These are phyloP conservation scores for Scarus forsteni DNA, from an alignment of 2,797 vertebrate genomes.

Conservation along the genomic window DNA sequence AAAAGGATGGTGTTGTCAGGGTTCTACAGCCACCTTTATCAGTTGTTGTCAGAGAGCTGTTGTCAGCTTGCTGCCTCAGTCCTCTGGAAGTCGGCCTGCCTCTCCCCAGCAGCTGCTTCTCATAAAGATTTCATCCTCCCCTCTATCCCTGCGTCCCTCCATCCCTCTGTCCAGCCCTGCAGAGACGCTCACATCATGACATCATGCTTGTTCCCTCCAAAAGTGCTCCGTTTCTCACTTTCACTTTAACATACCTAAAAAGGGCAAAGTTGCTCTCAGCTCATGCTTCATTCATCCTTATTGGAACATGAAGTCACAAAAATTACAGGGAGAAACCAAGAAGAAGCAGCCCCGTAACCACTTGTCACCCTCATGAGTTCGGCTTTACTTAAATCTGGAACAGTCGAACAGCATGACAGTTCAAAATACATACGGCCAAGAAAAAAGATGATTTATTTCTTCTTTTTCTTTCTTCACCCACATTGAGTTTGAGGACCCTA, in stretches of 20 bases:
- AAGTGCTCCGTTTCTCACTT: constrained; percentile 50
- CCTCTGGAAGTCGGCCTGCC: constrained; percentile 50
- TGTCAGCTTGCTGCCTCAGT: constrained; percentile 35
- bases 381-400: constrained; percentile 19
- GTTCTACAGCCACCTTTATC: constrained; percentile 35
- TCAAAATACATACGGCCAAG: constrained; percentile 25
- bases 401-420: constrained; percentile 10
- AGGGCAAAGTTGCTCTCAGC: constrained; percentile 57
- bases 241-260: constrained; percentile 76
- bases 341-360: constrained; percentile 11
- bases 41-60: constrained; percentile 56
- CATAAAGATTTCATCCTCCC: constrained; percentile 80
- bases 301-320: constrained; percentile 20
- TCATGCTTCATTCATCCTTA: constrained; percentile 28
- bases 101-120: constrained; percentile 84
- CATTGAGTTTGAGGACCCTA: constrained; percentile 31
- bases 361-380: constrained; percentile 14
- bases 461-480: constrained; percentile 43
- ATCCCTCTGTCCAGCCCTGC: constrained; percentile 61
- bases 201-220: constrained; percentile 74
- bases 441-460: constrained; percentile 22
- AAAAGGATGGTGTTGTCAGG: constrained; percentile 45
- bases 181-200: constrained; percentile 79
- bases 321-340: constrained; percentile 32
- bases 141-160: constrained; percentile 53